Base-by-base conservation (phyloP, 2,888 invertebrate species). In the Scaeva pyrastri region DNA sequence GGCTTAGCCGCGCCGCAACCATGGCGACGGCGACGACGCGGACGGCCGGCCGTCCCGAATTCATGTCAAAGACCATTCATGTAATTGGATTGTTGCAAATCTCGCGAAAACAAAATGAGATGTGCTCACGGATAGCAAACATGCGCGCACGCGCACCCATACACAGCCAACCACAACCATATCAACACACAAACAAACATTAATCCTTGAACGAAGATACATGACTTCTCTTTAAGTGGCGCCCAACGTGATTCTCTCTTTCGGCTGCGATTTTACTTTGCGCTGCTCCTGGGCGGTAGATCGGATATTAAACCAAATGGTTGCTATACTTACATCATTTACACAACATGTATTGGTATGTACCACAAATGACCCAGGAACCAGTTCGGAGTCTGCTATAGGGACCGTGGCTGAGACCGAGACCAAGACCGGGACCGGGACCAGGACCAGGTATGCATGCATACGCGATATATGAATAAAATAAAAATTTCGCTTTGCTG, bases 21-120 rank as follows among this genome's bases (percentile, higher is more conserved):
- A 3, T 8, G 31, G 8, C 31, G 3, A 31, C 31, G 3, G 7
- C 31, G 31, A 31, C 31, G 31, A 31, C 31, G 3, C 31, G 2
- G 14, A 5, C 21, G 21, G 26, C 6, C 14, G 48, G 23, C 39
- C 66, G 23, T 39, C 60, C 23, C 50, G 82, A 82, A 82, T 78
- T 78, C 82, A 78, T 86, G 86, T 86, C 86, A 86, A 86, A 86
- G 86, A 86, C 86, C 78, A 86, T 86, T 82, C 86, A 82, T 86
- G 86, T 86, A 86, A 86, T 86, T 86, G 86, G 86, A 86, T 86
- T 86, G 86, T 82, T 86, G 82, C 86, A 82, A 86, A 82, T 86
- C 82, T 86, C 86, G 86, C 86, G 82, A 82, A 86, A 86, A 86
- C 86, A 86, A 86, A 86, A 86, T 86, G 82, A 86, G 86, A 86